phyloP scores from a whole-genome alignment of 2,113 vertebrate genomes.

The Pollachius pollachius region DNA sequence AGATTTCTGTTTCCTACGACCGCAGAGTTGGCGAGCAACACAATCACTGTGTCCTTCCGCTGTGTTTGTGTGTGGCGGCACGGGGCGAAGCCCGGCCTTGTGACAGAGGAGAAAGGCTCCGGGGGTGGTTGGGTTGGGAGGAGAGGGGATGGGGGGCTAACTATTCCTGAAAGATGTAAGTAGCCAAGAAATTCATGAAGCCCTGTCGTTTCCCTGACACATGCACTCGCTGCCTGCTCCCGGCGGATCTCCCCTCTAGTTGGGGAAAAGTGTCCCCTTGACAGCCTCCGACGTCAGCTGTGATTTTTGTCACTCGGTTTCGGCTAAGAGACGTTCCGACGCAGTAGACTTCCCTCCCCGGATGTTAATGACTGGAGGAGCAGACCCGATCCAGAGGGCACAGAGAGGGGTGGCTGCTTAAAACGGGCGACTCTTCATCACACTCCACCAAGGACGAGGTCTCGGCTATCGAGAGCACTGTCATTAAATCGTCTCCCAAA shows the following conservation, averaged over 20 bases:
- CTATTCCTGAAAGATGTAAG: conserved; percentile 54
- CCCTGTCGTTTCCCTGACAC: conserved; percentile 57
- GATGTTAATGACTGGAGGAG: conserved; percentile 35
- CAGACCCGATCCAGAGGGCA: background rate
- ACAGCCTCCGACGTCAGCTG: conserved; percentile 59
- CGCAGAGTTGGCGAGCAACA: conserved; percentile 52
- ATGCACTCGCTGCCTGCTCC: conserved; percentile 46
- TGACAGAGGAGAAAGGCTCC: conserved; percentile 1
- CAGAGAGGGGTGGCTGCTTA: background rate
- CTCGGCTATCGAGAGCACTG: no score
- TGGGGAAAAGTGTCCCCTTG: conserved; percentile 62
- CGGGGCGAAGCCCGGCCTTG: background rate
- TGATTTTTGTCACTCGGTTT: conserved; percentile 67
- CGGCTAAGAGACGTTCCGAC: conserved; percentile 42
- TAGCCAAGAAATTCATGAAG: conserved; percentile 63
- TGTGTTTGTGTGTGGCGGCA: no score
- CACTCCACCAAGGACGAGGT: no score
- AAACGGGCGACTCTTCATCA: no score
- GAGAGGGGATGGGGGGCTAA: conserved; percentile 19
- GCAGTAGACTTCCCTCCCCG: conserved; percentile 38
- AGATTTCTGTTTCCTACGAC: conserved; percentile 49
- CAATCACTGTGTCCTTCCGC: conserved; percentile 2
- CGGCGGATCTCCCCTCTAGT: conserved; percentile 53
- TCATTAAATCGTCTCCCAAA: no score
- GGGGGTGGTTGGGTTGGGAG: no score